Base-by-base conservation (phyloP, 2,113 vertebrate species). In the Bolborhynchus lineola region DNA sequence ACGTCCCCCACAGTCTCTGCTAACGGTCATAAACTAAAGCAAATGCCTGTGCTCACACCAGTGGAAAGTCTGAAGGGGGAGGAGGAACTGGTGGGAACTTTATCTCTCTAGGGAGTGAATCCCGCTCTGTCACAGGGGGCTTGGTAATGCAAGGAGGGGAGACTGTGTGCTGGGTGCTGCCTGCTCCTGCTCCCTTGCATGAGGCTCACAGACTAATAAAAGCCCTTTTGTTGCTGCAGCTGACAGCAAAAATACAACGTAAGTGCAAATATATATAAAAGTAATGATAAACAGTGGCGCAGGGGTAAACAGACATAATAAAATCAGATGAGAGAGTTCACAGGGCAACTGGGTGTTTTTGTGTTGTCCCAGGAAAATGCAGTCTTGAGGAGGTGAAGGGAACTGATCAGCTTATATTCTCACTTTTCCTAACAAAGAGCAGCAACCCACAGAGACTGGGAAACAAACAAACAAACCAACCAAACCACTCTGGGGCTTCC, bases 111-210 rank as follows among this genome's bases (percentile, higher is more conserved):
- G 65, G 86, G 83, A 92, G 74, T 33, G 81, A 52, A 71, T 85
- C 94, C 81, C 77, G 3, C n/a, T 19, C 77, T 5, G 57, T 42
- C 0, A 0, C 1, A 1, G 46, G 57, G 78, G 46, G 24, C 49
- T 37, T 3, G 25, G 31, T 18, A 9, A 10, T 24, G 4, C 55
- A 2, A 4, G 37, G 60, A 59, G 57, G 19, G 37, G 83, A 53
- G 35, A 5, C 8, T 6, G 25, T 0, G 3, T 9, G 10, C 26
- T 0, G 1, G 31, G 69, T 9, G 41, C 71, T 74, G 71, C 92
- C 63, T 44, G 1, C 28, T 78, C 77, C 68, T 3, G 6, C 67
- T 83, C 28, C 53, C 25, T 60, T 26, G 70, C 21, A 0, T 24
- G 70, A 12, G 52, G 46, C 68, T 90, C 11, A 2, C 19, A 1